Percentiles rank a stretch among this genome's conserved stretches.
Conservation (phyloP, 2,888 invertebrate species). For the Epicampocera succincta region DNA sequence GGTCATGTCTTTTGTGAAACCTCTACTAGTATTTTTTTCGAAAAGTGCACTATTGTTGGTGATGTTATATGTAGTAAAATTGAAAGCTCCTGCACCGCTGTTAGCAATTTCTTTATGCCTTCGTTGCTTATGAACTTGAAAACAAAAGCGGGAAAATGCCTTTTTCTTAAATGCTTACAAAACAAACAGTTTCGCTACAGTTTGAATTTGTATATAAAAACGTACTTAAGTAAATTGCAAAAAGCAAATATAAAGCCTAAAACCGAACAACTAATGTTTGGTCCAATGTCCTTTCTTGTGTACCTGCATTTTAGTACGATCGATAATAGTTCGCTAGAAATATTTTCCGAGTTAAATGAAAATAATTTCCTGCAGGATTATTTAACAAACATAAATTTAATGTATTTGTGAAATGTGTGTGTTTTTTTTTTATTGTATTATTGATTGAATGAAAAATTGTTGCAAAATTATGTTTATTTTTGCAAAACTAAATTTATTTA, state of each 20-base stretch:
- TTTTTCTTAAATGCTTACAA: conserved; percentile 41
- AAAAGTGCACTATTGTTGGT: conserved; percentile 30
- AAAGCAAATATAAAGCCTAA: not conserved
- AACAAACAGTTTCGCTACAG: conserved; percentile 45
- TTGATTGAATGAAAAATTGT: too few relatives aligned
- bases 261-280: not conserved
- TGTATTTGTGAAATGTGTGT: conserved; percentile 33
- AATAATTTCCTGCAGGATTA: conserved; percentile 23
- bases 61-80: conserved; percentile 51
- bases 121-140: conserved; percentile 25
- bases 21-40: conserved; percentile 46
- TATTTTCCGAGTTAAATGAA: conserved; percentile 12
- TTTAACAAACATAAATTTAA: conserved; percentile 42
- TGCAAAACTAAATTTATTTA: too few relatives aligned
- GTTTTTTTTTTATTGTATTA: too few relatives aligned
- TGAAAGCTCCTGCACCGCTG: not conserved
- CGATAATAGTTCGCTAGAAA: not conserved
- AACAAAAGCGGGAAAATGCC: not conserved
- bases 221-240: conserved; percentile 20
- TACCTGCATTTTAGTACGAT: conserved; percentile 7
- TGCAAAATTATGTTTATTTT: too few relatives aligned
- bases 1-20: conserved; percentile 52
- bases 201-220: conserved; percentile 40
- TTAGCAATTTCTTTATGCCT: conserved; percentile 38
- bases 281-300: conserved; percentile 7